Evolutionary conservation across 64 coral and sea anemone genomes (phyloP), one percentile per base, ranked within the genome.

Genomic region (Anthopleura sola): DNA sequence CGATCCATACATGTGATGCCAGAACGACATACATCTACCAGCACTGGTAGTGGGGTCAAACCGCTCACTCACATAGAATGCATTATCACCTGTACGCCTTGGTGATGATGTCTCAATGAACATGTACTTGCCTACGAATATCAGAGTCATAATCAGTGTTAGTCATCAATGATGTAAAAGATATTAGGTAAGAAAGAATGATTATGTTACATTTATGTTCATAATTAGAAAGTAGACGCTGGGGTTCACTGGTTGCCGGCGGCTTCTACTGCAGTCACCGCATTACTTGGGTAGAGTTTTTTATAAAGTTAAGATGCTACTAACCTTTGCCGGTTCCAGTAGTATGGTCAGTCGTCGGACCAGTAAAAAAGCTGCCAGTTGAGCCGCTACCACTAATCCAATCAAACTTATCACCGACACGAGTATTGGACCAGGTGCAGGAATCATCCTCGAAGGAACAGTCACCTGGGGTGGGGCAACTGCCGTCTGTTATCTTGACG

Each of bases 1-100:
- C 7, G 84, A 49, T 32, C 97, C 97, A 53, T 90, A 90, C 97
- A 99, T 98, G 56, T 94, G 90, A 87, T 98, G 91, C 96, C 96
- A 98, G 78, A 98, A 98, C 17, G 87, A 90, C 5, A 98, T 60
- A 75, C 95, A 98, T 49, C 78, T 85, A 16, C 95, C 95, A 58
- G 54, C 64, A 28, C 92, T 88, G 5, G 80, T 15, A 23, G 92
- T 91, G 10, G 91, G 91, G 37, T 93, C 86, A 83, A 98, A 91
- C 32, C 82, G 81, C 49, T 88, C 75, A 23, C 91, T 94, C 19
- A 91, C 40, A 12, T 94, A 83, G 17, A 91, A 87, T 32, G 95
- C 95, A 55, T 85, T 98, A 77, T 98, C 88, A 31, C 92, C 69
- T 37, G 88, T 85, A 75, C 78, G 50, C 24, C 86, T 51, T 55